Percentiles rank a stretch among this genome's conserved stretches.
Conservation (phyloP, 2,113 vertebrate species). For the Limanda limanda region DNA sequence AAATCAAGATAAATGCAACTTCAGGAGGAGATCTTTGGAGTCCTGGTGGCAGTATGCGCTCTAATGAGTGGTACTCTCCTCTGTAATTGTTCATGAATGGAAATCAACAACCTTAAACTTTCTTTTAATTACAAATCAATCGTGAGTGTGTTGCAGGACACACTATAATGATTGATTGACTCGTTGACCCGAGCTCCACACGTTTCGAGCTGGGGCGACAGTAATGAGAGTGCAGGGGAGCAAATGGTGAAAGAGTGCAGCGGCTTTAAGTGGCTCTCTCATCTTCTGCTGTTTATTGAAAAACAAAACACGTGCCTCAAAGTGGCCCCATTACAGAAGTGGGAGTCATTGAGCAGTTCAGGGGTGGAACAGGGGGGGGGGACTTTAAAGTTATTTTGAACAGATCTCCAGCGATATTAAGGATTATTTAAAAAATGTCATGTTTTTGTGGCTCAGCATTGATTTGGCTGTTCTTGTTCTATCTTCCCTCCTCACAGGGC, state of each 20-base stretch:
- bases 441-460: neutral
- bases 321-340: conserved; percentile 57
- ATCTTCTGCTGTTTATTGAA: conserved; percentile 65
- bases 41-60: too few species aligned
- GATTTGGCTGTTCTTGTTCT: neutral
- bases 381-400: too few species aligned
- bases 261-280: conserved; percentile 51
- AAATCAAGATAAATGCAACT: too few species aligned
- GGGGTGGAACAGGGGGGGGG: too few species aligned
- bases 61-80: too few species aligned
- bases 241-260: conserved; percentile 47
- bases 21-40: too few species aligned
- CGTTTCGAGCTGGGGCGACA: conserved; percentile 10
- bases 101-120: too few species aligned
- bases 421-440: too few species aligned
- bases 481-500: neutral
- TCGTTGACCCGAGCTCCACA: conserved; percentile 6
- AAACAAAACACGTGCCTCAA: conserved; percentile 70
- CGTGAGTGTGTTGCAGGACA: neutral
- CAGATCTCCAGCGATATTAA: too few species aligned
- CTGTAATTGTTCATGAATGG: too few species aligned
- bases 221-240: neutral
- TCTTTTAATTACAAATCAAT: neutral
- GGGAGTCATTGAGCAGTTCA: conserved; percentile 16
- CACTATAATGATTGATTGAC: conserved; percentile 9